Percentiles rank a stretch among this genome's conserved stretches.
Conservation (phyloP, 2,797 vertebrate genomes). For the Bradypodion pumilum region DNA sequence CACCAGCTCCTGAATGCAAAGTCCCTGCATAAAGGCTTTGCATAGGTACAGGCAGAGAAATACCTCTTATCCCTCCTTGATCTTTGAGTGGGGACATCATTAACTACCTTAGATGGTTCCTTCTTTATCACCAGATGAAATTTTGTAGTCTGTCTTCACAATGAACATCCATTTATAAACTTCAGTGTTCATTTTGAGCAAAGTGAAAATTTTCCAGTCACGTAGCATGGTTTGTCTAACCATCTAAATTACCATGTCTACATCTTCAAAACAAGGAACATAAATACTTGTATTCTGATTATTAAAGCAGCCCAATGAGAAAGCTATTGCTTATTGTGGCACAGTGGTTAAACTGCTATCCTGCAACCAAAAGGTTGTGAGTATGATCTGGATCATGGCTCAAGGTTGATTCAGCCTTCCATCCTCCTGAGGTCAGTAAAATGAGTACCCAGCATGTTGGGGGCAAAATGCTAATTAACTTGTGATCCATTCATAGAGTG, state of each 20-base stretch:
- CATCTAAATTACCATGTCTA: neutral
- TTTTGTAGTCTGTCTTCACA: neutral
- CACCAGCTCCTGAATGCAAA: neutral
- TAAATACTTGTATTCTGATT: neutral
- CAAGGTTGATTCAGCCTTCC: too few species aligned
- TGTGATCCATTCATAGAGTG: too few species aligned
- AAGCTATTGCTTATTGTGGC: neutral
- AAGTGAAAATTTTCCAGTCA: neutral
- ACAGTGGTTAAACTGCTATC: too few species aligned
- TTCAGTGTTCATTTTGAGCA: constrained; percentile 1
- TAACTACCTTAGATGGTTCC: neutral
- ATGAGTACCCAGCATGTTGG: too few species aligned
- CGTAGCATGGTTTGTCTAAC: neutral
- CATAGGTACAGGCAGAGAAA: neutral
- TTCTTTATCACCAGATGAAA: neutral
- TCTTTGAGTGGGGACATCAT: neutral
- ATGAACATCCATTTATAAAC: neutral
- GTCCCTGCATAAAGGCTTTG: neutral
- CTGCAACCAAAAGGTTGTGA: too few species aligned
- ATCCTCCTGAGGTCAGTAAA: too few species aligned
- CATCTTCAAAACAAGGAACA: neutral
- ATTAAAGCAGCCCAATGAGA: neutral
- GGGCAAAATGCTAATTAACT: too few species aligned
- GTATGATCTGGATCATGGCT: too few species aligned
- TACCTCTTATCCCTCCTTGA: neutral